These are phyloP conservation scores for Drosophila ogumai DNA, from an alignment of 1,140 invertebrate genomes.

Conservation along the genomic window DNA sequence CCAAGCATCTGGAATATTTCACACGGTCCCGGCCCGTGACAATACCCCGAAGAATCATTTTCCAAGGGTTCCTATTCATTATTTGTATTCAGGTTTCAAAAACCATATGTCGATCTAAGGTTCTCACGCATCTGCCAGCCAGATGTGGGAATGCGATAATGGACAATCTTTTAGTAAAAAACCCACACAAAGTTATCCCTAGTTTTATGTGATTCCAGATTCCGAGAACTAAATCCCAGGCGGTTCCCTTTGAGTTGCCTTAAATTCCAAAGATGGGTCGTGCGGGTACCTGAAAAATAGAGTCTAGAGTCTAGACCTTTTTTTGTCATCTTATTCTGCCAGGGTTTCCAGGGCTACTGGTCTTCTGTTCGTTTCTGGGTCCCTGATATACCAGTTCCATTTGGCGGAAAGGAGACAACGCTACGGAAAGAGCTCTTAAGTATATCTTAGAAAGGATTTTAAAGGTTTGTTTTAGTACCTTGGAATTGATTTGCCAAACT, in stretches of 20 bases:
- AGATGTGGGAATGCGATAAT: constrained; percentile 27
- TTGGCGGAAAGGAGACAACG: background rate
- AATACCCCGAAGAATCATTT: constrained; percentile 3
- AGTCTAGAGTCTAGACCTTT: background rate
- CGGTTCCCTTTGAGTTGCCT: constrained; percentile 39
- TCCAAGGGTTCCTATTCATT: constrained; percentile 5
- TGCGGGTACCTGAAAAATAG: constrained; percentile 29
- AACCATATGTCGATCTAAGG: constrained; percentile 21
- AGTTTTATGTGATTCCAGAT: constrained; percentile 26
- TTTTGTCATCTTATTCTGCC: constrained; percentile 4
- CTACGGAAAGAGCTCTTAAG: background rate
- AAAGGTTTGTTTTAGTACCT: too few species aligned
- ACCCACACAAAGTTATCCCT: constrained; percentile 16
- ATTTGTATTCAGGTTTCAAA: background rate
- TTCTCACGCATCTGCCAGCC: constrained; percentile 44
- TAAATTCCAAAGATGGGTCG: constrained; percentile 7
- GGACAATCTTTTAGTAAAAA: constrained; percentile 16
- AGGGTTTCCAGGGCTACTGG: background rate
- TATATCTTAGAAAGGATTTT: too few species aligned
- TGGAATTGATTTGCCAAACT: background rate
- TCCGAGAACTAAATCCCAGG: constrained; percentile 21
- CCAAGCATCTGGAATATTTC: constrained; percentile 40
- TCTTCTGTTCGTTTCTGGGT: background rate
- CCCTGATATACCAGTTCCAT: constrained; percentile 3
- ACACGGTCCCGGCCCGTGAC: constrained; percentile 42